These are phyloP conservation scores for Rapana venosa DNA, from an alignment of 2,888 invertebrate species.

Conservation along the genomic window DNA sequence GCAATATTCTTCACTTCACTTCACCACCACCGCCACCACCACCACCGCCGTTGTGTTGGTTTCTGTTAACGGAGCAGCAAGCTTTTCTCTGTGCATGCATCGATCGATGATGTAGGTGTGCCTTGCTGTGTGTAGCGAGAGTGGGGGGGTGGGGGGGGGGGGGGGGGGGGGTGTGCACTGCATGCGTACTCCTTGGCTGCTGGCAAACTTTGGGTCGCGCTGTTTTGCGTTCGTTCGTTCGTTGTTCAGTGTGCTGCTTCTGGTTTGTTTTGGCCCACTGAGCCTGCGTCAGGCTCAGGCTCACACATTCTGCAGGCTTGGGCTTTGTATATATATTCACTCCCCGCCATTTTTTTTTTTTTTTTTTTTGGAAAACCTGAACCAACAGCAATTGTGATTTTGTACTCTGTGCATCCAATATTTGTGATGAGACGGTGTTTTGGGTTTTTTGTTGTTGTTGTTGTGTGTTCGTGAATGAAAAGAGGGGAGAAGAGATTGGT, in stretches of 20 bases:
- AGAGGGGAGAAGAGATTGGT: background rate
- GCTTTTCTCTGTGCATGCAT: background rate
- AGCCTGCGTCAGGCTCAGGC: too few species aligned
- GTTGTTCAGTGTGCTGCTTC: background rate
- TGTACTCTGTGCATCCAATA: background rate
- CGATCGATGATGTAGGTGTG: background rate
- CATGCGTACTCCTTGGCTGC: background rate
- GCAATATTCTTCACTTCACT: too few species aligned
- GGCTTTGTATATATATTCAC: too few species aligned
- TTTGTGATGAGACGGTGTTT: background rate
- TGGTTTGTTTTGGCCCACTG: too few species aligned
- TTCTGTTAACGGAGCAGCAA: background rate
- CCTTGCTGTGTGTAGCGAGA: background rate
- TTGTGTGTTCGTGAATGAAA: background rate
- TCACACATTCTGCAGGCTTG: too few species aligned
- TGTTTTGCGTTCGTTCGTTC: background rate
- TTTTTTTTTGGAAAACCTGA: background rate
- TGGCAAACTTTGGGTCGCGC: background rate
- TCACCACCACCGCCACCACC: too few species aligned
- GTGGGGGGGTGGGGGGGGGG: background rate
- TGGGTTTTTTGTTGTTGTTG: background rate
- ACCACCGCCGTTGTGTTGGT: too few species aligned
- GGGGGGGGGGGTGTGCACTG: background rate
- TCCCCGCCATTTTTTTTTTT: background rate
- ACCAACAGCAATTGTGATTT: slow-evolving; percentile 22